Base-by-base conservation (phyloP, 1,140 invertebrate genomes). In the Drosophila saltans region DNA sequence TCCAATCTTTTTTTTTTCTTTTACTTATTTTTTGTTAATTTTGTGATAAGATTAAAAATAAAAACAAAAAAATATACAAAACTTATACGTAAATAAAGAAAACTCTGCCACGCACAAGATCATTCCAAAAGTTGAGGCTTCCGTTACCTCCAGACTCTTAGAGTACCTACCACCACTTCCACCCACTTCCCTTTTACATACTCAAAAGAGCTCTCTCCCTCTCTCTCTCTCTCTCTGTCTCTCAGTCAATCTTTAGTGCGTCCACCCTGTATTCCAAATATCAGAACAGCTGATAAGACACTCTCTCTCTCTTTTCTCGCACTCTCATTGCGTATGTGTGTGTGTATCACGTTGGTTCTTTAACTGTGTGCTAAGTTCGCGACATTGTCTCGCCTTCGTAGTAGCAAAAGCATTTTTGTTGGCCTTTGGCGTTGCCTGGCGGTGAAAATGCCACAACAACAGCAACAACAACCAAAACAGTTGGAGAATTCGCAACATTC, bases 281-380 rank as follows among this genome's bases (percentile, higher is more conserved):
- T 52, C 21, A 48, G 10, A 63, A 62, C 73, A 72, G 67, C 80
- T 86, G 84, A 86, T 88, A 86, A 86, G 80, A 66, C 43, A 28
- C 28, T 2, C 60, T 43, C 24, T 28, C 69, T 6, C 69, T 10
- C 62, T 57, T 28, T 62, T 5, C 69, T 6, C 69, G 8, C 62
- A 45, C 45, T 52, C 40, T 2, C 33, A n/a, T 45, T 40, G 36
- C 41, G 33, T 36, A 5, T 36, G 33, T 36, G 33, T 36, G 61
- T 61, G 63, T 36, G 75, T 66, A 69, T 69, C 2, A 36, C 1
- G 33, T 36, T 9, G 45, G 45, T 52, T 52, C 45, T 52, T 52
- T 52, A 24, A 52, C 45, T 52, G 21, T 52, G 45, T 52, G 45
- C 26, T 52, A 52, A 52, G 45, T 24, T 24, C 45, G 45, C 75